A percentile compares a stretch with the other conserved stretches of the same genome.
These are phyloP conservation scores for Leontocebus nigricollis DNA, from an alignment of 2,797 vertebrate genomes.

Conservation along the genomic window DNA sequence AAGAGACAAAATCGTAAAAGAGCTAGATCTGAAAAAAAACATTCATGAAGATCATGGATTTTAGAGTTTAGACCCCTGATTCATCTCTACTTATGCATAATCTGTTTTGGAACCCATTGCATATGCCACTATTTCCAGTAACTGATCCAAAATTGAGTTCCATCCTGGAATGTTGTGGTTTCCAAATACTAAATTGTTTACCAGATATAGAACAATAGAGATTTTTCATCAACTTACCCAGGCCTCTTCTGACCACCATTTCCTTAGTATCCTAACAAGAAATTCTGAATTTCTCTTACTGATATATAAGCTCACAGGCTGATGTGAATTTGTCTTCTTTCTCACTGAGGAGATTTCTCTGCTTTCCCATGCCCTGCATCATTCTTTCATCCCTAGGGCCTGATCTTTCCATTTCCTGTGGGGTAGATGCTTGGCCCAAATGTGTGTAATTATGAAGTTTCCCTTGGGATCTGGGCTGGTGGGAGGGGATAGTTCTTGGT, in stretches of 20 bases:
- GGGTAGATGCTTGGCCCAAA: conserved; percentile 59
- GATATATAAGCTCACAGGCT: background rate
- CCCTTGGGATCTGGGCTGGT: conserved; percentile 34
- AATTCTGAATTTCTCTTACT: background rate
- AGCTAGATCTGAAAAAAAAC: background rate
- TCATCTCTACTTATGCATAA: background rate
- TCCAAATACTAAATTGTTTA: conserved; percentile 43
- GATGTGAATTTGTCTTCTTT: conserved; percentile 28
- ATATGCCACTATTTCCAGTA: conserved; percentile 17
- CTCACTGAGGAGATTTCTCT: conserved; percentile 27
- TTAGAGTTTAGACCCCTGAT: background rate
- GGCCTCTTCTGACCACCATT: conserved; percentile 14
- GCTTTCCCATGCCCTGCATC: conserved; percentile 67
- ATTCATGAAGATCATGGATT: background rate
- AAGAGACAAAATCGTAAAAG: background rate
- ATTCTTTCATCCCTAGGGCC: conserved; percentile 48
- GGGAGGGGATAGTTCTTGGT: conserved; percentile 44
- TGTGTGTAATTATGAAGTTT: conserved; percentile 51
- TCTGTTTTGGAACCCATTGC: conserved; percentile 15
- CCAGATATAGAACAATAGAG: conserved; percentile 18
- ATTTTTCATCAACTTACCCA: conserved; percentile 9
- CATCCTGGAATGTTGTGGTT: conserved; percentile 40
- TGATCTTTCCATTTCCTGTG: conserved; percentile 70
- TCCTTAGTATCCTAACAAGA: background rate
- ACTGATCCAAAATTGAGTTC: conserved; percentile 46